Evolutionary conservation across 2,888 invertebrate genomes (phyloP), one percentile per base, ranked within the genome.

Genomic region (Leptodirus hochenwartii): DNA sequence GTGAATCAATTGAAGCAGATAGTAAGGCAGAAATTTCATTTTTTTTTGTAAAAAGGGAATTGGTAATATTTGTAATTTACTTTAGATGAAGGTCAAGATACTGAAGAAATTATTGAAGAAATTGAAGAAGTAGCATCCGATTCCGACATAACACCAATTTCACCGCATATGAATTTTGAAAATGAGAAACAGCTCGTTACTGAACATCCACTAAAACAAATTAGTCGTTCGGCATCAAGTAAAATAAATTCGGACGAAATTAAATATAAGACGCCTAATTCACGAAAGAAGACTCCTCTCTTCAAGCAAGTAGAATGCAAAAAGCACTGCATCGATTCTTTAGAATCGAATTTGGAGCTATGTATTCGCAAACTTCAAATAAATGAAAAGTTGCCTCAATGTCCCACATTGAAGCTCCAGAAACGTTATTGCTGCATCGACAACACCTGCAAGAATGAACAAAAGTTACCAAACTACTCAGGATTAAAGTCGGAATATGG

Each of bases 401-500:
- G 51, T 26, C 55, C 54, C 2, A 44, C 50, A 4, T 41, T 55
- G 17, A 53, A 52, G 34, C 36, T 55, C n/a, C 44, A 47, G 25
- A 43, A 47, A 32, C 39, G 52, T 29, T 47, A 50, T 39, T 55
- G 55, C 34, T 56, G 56, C 35, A 47, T 50, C 29, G 57, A 60
- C 38, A 53, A 56, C 34, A 56, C 56, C 14, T 39, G 47, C 22
- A 51, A 51, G 41, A 43, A 39, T 31, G 39, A 43, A 15, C 47
- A 49, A 24, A 58, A 56, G 36, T 40, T 65, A 15, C 64, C 65
- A 3, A 48, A 52, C 20, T 64, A 65, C 34, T 58, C 57, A 2
- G 65, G 65, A 3, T 54, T 56, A 32, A 46, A 58, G 34, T 64
- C 65, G 1, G 63, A 64, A 42, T 65, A 65, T 37, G 65, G 65